These are phyloP conservation scores for Danio rerio DNA, from an alignment of 2,113 vertebrate species.

Conservation along the genomic window GRCz12tu NC_133182.1:32236001-32236500, in stretches of 20 bases:
- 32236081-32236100: neutral
- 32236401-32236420: constrained; percentile 24
- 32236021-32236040: neutral
- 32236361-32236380: constrained; percentile 29
- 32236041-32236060: neutral
- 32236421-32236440: constrained; percentile 17
- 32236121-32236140: constrained; percentile 3
- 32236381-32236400: constrained; percentile 26
- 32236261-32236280: constrained; percentile 3
- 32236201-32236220: neutral
- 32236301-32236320: constrained; percentile 12
- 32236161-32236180: neutral
- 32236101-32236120: neutral
- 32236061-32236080: neutral
- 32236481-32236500: constrained; percentile 18
- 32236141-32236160: neutral
- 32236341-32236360: constrained; percentile 24
- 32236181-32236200: neutral
- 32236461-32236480: constrained; percentile 17
- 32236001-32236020: neutral
- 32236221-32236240: neutral
- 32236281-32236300: constrained; percentile 18
- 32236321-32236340: constrained; percentile 18
- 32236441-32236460: constrained; percentile 9
- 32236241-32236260: neutral